Conservation (phyloP, 1,140 invertebrate genomes). For the Drosophila nannoptera region DNA sequence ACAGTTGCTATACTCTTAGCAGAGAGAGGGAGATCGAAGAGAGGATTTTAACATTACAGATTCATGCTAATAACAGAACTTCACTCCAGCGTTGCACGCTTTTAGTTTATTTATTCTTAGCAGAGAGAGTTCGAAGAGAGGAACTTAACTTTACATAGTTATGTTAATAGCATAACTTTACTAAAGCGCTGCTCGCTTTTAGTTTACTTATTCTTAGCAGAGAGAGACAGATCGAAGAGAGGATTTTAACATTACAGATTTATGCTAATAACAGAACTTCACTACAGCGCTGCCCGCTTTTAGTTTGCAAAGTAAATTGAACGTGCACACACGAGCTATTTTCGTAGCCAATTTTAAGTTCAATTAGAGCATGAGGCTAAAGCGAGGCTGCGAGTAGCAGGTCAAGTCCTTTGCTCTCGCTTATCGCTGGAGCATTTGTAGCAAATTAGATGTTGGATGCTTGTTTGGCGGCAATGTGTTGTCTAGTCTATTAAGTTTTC, state of each 20-base stretch:
- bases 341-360: constrained; percentile 1
- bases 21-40: background rate
- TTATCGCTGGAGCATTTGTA: constrained; percentile 37
- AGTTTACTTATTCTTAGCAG: background rate
- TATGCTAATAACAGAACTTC: too few relatives aligned
- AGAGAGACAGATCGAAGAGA: background rate
- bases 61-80: too few relatives aligned
- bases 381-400: constrained; percentile 5
- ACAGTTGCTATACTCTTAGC: background rate
- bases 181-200: too few relatives aligned
- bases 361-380: constrained; percentile 4
- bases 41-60: too few relatives aligned
- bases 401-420: constrained; percentile 33
- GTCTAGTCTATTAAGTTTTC: constrained; percentile 69
- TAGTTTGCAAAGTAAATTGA: too few relatives aligned
- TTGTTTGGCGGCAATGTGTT: constrained; percentile 29
- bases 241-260: too few relatives aligned
- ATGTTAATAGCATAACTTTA: too few relatives aligned
- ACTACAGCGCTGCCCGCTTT: too few relatives aligned
- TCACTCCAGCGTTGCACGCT: too few relatives aligned
- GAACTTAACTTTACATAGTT: too few relatives aligned
- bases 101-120: background rate
- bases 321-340: background rate
- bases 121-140: background rate
- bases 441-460: constrained; percentile 24